These are phyloP conservation scores for Macrosiphum euphorbiae DNA, from an alignment of 2,888 invertebrate species.

Conservation along the genomic window DNA sequence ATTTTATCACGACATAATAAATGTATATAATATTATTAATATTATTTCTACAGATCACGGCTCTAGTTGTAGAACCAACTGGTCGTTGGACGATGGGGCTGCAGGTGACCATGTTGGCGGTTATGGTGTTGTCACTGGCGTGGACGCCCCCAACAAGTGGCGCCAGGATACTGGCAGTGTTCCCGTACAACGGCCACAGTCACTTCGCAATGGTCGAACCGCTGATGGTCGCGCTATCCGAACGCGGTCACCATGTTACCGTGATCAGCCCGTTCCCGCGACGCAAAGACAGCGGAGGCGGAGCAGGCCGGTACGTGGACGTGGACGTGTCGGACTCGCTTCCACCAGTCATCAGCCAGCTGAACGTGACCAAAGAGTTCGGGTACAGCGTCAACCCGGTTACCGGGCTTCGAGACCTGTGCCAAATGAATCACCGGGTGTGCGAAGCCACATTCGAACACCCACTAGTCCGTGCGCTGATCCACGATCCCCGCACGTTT, in stretches of 20 bases:
- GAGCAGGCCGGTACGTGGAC: conserved; percentile 24
- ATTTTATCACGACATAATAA: not conserved
- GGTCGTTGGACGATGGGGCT: not conserved
- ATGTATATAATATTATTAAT: not conserved
- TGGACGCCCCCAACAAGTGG: not conserved
- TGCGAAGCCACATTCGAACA: conserved; percentile 52
- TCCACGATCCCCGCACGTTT: not conserved
- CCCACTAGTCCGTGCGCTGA: conserved; percentile 19
- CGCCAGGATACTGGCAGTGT: conserved; percentile 67
- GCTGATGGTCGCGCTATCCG: conserved; percentile 43
- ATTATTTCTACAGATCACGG: not conserved
- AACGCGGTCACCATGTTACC: conserved; percentile 52
- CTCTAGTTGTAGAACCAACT: not conserved
- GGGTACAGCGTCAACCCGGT: not conserved
- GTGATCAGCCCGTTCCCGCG: conserved; percentile 60
- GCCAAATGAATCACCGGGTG: conserved; percentile 57
- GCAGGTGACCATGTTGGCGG: not conserved
- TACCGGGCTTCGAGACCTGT: conserved; percentile 33
- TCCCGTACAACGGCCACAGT: conserved; percentile 68
- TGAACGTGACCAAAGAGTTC: conserved; percentile 33
- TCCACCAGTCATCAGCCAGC: conserved; percentile 38
- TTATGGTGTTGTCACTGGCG: not conserved
- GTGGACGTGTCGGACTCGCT: conserved; percentile 59
- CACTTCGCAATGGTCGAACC: conserved; percentile 67
- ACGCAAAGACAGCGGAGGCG: not conserved